Base-by-base conservation (phyloP, 2,888 invertebrate genomes). In the Oscheius sp. region DNA sequence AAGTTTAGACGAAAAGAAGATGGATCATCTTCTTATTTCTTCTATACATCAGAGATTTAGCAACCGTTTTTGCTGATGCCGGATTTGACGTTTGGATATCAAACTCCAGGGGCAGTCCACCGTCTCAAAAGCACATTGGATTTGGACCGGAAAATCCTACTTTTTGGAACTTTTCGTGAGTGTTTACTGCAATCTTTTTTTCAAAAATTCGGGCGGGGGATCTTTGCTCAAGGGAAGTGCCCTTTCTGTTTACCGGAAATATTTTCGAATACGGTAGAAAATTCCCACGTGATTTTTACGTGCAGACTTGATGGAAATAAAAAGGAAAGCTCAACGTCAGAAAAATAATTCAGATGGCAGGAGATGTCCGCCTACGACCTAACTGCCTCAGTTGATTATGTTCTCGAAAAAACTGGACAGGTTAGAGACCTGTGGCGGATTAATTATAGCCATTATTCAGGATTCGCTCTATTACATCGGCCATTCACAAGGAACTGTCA, bases 331-430 rank as follows among this genome's bases (percentile, higher is more conserved):
- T 17, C 48, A 48, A 23, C 3, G 48, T 12, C 5, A 17, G 42
- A 12, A 17, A 17, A 42, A 42, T 17, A 6, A 12, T 86, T 58
- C 86, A 93, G 93, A 81, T 95, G 92, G 90, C 92, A 95, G 82
- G 93, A 96, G 87, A 93, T 94, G 89, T 93, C 92, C 0, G 87
- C 91, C 37, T 91, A 92, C 84, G 96, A 96, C 88, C 86, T 95
- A 65, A 94, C 95, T 12, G 92, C 93, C 0, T 91, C 90, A 75
- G 90, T 95, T 68, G 91, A 94, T 85, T 91, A 92, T 82, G 89
- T 91, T 23, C 87, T 91, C 42, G 85, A 88, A 2, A 79, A 75
- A 3, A 92, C 92, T 0, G 89, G 90, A 0, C 88, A 89, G 31
- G 69, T 69, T 15, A 20, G 20, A 25, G 23, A 57, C 46, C 27